Conservation (phyloP, 2,113 vertebrate genomes). For the Gobio gobio region DNA sequence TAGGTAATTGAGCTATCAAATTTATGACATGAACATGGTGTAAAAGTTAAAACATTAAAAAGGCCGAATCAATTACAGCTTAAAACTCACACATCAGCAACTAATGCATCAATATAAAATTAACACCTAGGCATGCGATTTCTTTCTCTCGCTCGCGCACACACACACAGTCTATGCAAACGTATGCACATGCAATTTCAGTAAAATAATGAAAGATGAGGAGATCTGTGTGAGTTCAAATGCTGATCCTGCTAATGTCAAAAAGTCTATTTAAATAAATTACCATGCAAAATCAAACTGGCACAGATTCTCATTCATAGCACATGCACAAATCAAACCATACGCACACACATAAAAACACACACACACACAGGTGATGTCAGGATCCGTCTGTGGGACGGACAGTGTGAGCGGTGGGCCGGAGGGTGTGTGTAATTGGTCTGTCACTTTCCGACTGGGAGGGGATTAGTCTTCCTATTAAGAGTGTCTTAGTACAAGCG, state of each 20-base stretch:
- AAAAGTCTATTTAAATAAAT: slow-evolving; percentile 37
- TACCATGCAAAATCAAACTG: neutral
- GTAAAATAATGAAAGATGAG: slow-evolving; percentile 41
- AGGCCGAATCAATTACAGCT: slow-evolving; percentile 47
- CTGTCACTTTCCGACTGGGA: slow-evolving; percentile 48
- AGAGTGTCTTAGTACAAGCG: slow-evolving; percentile 46
- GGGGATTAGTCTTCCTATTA: slow-evolving; percentile 58
- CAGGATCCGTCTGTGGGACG: slow-evolving; percentile 14
- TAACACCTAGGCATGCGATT: neutral
- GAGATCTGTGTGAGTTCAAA: slow-evolving; percentile 3
- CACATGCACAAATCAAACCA: neutral
- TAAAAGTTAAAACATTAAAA: slow-evolving; percentile 47
- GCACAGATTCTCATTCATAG: neutral
- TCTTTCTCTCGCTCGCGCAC: neutral
- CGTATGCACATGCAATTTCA: slow-evolving; percentile 4
- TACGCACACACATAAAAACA: neutral
- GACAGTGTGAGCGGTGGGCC: neutral
- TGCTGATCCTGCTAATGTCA: slow-evolving; percentile 28
- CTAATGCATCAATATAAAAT: slow-evolving; percentile 36
- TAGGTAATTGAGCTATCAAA: slow-evolving; percentile 48
- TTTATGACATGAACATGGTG: slow-evolving; percentile 45
- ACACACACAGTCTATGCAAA: neutral
- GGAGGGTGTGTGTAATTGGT: slow-evolving; percentile 51
- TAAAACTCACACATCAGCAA: slow-evolving; percentile 52
- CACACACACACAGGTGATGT: slow-evolving; percentile 11